A percentile compares a stretch with the other conserved stretches of the same genome.
phyloP scores from a whole-genome alignment of 1,140 invertebrate species.

The Drosophila azteca region DNA sequence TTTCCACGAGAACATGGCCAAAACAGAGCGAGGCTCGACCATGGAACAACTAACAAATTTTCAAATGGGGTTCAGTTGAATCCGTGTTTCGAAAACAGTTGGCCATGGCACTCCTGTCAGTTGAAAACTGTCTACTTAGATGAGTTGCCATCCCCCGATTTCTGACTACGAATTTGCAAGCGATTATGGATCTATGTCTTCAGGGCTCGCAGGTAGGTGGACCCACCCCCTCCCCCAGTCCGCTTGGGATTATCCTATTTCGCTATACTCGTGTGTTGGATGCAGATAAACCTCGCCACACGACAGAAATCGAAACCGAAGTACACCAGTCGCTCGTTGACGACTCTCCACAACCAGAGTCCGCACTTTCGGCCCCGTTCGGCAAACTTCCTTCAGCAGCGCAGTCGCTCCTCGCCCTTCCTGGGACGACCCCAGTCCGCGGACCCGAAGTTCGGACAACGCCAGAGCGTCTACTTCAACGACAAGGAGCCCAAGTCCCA shows the following conservation, averaged over 20 bases:
- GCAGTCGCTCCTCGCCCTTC: conserved; percentile 71
- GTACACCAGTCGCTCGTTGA: conserved; percentile 63
- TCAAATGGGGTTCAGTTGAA: conserved; percentile 24
- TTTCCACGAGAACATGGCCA: conserved; percentile 30
- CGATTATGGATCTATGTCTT: conserved; percentile 83
- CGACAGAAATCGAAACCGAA: conserved; percentile 79
- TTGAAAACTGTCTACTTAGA: conserved; percentile 25
- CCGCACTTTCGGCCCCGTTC: conserved; percentile 71
- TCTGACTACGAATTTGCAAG: conserved; percentile 13
- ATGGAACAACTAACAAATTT: not conserved
- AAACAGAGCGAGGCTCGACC: conserved; percentile 13
- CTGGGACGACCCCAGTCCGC: conserved; percentile 76
- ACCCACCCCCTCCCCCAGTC: not conserved
- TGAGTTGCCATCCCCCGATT: conserved; percentile 30
- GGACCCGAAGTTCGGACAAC: conserved; percentile 71
- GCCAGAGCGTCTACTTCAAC: conserved; percentile 49
- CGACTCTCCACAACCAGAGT: conserved; percentile 52
- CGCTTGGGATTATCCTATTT: not conserved
- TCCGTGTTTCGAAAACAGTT: conserved; percentile 29
- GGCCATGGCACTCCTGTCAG: conserved; percentile 60
- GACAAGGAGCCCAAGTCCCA: conserved; percentile 55
- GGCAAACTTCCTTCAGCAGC: conserved; percentile 74
- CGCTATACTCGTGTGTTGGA: not conserved
- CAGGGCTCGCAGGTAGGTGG: conserved; percentile 69
- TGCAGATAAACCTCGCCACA: conserved; percentile 76